Percentiles rank a stretch among this genome's conserved stretches.
These are phyloP conservation scores for Egretta garzetta DNA, from an alignment of 2,113 vertebrate genomes.

Conservation along the genomic window DNA sequence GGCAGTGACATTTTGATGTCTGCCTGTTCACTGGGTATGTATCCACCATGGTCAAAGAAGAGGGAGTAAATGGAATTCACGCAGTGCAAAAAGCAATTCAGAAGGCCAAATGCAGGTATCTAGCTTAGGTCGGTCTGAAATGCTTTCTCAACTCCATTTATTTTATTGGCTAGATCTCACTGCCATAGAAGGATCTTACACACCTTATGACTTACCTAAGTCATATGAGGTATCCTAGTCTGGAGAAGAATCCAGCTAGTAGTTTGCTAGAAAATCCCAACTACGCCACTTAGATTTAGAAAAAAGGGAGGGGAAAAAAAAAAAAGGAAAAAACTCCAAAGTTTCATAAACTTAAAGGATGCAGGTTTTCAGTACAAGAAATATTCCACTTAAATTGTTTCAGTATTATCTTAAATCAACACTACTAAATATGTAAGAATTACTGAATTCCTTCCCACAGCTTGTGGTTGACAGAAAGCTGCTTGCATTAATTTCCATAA, in stretches of 20 bases:
- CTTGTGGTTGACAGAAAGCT: not conserved
- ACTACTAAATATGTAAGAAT: too few species aligned
- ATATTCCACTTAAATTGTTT: not conserved
- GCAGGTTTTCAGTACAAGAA: not conserved
- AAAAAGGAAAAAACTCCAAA: too few species aligned
- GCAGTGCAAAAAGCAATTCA: not conserved
- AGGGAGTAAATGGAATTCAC: rapidly evolving
- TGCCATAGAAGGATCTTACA: not conserved
- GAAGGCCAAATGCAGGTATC: not conserved
- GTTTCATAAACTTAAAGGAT: not conserved
- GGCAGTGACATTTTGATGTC: rapidly evolving
- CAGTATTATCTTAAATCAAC: not conserved
- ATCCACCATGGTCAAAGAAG: rapidly evolving
- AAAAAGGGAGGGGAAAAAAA: too few species aligned
- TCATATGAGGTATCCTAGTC: not conserved
- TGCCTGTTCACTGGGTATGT: not conserved
- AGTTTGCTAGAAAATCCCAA: not conserved
- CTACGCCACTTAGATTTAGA: too few species aligned
- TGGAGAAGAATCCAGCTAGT: not conserved
- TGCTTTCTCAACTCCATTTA: not conserved
- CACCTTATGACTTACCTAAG: not conserved
- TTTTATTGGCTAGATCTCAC: too few species aligned
- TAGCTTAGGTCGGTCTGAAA: not conserved
- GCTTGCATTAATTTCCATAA: not conserved
- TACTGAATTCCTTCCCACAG: not conserved